Evolutionary conservation across 2,888 invertebrate species (phyloP), one percentile per base, ranked within the genome.

Genomic region (Bibio marci): DNA sequence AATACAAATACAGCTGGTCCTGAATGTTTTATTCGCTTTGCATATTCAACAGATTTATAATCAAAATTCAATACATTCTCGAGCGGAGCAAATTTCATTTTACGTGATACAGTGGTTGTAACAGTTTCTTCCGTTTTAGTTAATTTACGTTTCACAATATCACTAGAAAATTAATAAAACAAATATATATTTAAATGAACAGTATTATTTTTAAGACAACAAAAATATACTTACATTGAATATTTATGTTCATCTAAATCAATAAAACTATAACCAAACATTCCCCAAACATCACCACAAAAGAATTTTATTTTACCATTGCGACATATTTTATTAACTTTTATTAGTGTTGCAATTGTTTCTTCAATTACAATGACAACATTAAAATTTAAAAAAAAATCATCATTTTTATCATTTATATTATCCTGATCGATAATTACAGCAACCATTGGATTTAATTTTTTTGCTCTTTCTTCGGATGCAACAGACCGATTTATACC

Each of bases 371-470:
- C 77, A 45, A 86, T 77, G 2, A 97, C 77, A 3, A 95, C 79
- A 54, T 91, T 81, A 55, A 83, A 95, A 30, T 68, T 56, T 19
- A 66, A 57, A 52, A 86, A 88, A 55, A 70, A 92, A 2, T 70
- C 70, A 35, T 76, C 74, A 1, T 73, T 64, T 51, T 88, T 79
- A 22, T 73, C 66, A 11, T 70, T 64, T 0, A 85, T 63, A 12
- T 69, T 61, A 27, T 70, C 69, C 1, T 70, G 70, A 51, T 82
- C 80, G 1, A 76, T 66, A 1, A 65, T 69, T 31, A 97, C 76
- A 47, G 80, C 73, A 0, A 98, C 97, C 78, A 92, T 83, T 0
- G 92, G 91, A 64, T 98, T 98, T 47, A 98, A 68, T 39, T 77
- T 76, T 53, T 79, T 80, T 0, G 90, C 82, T 50, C 83, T 71